Conservation (phyloP, 2,113 vertebrate species). For the Microtus ochrogaster region DNA sequence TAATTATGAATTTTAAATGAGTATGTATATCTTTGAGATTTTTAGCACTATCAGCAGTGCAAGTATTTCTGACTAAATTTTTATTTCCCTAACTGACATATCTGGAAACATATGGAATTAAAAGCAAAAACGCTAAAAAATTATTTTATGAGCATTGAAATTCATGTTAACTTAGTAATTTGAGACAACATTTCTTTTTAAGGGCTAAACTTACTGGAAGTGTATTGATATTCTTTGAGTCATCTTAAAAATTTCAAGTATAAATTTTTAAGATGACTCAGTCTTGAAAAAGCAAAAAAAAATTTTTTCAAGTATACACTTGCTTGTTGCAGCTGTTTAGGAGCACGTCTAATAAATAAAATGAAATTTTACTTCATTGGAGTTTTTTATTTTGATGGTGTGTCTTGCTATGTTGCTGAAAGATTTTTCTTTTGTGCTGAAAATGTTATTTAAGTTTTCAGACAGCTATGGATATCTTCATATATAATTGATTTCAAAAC, state of each 20-base stretch:
- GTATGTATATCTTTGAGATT: neutral
- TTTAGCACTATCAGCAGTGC: neutral
- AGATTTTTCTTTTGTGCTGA: constrained; percentile 8
- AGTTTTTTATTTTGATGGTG: neutral
- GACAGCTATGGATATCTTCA: constrained; percentile 17
- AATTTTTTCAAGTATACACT: neutral
- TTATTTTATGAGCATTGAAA: constrained; percentile 14
- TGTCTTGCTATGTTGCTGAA: neutral
- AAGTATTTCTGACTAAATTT: neutral
- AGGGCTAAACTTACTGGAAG: neutral
- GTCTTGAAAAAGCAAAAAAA: too few relatives aligned
- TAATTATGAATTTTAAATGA: neutral
- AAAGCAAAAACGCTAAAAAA: neutral
- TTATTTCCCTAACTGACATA: neutral
- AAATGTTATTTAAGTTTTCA: constrained; percentile 58
- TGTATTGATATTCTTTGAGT: constrained; percentile 15
- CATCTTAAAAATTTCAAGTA: neutral
- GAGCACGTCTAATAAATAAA: constrained; percentile 18
- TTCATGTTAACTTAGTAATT: neutral
- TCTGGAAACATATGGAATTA: constrained; percentile 29
- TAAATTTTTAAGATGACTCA: too few relatives aligned
- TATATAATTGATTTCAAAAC: constrained; percentile 62
- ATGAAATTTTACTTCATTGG: neutral
- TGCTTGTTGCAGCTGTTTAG: constrained; percentile 18
- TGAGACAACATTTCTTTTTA: constrained; percentile 14